Conservation (phyloP, 1,140 invertebrate species). For the Lucilia cuprina region DNA sequence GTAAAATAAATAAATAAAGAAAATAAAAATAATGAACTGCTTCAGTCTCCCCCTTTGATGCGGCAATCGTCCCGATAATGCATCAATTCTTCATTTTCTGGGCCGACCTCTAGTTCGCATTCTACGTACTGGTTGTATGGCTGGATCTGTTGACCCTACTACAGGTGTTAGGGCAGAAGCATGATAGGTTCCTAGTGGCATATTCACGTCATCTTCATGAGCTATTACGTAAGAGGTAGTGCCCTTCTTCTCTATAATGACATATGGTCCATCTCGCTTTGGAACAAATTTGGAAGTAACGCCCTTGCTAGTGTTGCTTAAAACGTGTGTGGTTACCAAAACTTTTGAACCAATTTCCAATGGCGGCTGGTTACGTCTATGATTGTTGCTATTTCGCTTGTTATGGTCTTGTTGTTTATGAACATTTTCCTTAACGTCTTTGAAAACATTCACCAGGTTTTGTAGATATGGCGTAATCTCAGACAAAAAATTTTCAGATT, state of each 20-base stretch:
- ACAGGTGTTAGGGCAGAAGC: background rate
- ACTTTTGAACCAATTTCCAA: background rate
- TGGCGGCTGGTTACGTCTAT: background rate
- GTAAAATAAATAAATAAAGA: background rate
- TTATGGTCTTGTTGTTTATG: background rate
- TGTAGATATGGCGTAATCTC: background rate
- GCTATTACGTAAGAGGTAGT: background rate
- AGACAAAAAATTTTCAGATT: background rate
- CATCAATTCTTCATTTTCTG: background rate
- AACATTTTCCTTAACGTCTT: background rate
- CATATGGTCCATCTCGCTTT: background rate
- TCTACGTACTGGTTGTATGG: background rate
- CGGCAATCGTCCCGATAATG: background rate
- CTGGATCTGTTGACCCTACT: background rate
- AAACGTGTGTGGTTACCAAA: background rate
- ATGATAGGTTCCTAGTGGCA: constrained; percentile 10
- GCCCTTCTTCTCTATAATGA: background rate
- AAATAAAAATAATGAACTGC: background rate
- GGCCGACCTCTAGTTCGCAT: background rate
- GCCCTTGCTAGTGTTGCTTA: background rate
- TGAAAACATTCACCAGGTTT: background rate
- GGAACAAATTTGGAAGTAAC: constrained; percentile 9
- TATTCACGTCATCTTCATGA: background rate
- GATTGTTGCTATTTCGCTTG: background rate
- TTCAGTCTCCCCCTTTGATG: constrained; percentile 6